phyloP scores from a whole-genome alignment of 2,113 vertebrate species.

The Perccottus glenii region DNA sequence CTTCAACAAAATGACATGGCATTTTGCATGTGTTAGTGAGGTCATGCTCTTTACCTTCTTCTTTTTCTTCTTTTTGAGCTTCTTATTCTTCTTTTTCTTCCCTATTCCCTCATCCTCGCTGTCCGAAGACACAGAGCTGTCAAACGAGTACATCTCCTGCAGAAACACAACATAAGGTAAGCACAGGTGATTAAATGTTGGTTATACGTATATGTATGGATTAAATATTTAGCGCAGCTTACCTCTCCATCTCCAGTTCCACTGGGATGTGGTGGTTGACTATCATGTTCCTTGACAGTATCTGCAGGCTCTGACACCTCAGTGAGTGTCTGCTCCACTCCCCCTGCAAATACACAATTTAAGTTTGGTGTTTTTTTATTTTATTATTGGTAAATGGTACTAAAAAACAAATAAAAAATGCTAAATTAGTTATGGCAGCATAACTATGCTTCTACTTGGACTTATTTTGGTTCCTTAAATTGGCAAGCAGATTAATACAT shows the following conservation, averaged over 20 bases:
- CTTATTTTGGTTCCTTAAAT: not conserved
- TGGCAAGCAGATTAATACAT: not conserved
- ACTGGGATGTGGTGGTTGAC: not conserved
- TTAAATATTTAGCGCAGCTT: not conserved
- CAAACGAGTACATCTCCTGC: conserved; percentile 34
- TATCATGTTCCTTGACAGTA: not conserved
- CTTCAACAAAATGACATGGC: no score
- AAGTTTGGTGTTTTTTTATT: no score
- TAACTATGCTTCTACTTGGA: not conserved
- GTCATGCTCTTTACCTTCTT: no score
- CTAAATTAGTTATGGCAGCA: not conserved
- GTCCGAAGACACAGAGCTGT: conserved; percentile 59
- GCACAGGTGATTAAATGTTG: not conserved
- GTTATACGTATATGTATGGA: not conserved
- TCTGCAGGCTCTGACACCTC: conserved; percentile 18
- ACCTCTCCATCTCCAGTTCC: conserved; percentile 27
- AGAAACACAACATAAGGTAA: not conserved
- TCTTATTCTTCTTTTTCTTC: conserved; percentile 62
- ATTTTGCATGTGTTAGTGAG: no score
- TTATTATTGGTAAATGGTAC: not conserved
- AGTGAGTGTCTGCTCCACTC: not conserved
- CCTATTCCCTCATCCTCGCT: conserved; percentile 58
- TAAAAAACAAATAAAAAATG: not conserved
- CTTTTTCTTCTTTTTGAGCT: conserved; percentile 59
- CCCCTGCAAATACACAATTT: no score